These are phyloP conservation scores for Drosophila anomelani DNA, from an alignment of 2,888 invertebrate species.

Conservation along the genomic window DNA sequence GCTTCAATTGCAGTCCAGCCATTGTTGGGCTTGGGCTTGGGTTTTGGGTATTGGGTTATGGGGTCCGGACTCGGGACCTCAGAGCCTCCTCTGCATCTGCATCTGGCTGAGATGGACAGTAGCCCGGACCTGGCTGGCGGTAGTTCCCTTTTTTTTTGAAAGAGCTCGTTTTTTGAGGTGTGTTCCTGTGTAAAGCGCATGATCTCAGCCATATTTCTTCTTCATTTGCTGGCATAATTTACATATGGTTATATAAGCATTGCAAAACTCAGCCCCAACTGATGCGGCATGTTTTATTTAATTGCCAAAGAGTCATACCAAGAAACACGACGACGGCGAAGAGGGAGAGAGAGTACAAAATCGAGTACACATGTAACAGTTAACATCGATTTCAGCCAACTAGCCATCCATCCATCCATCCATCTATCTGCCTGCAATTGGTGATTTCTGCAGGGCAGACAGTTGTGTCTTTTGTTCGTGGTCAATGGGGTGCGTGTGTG, in stretches of 20 bases:
- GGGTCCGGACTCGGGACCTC: constrained; percentile 12
- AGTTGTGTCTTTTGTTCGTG: constrained; percentile 35
- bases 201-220: constrained; percentile 69
- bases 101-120: constrained; percentile 45
- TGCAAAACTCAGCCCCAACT: constrained; percentile 53
- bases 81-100: constrained; percentile 32
- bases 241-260: constrained; percentile 76
- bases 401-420: constrained; percentile 19
- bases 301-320: constrained; percentile 62
- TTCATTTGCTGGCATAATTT: constrained; percentile 76
- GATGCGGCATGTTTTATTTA: constrained; percentile 75
- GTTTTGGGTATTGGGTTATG: constrained; percentile 55
- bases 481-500: constrained; percentile 43
- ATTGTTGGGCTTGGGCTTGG: constrained; percentile 39
- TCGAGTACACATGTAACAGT: constrained; percentile 59
- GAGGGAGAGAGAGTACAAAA: constrained; percentile 56
- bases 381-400: constrained; percentile 49
- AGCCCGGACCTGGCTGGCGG: constrained; percentile 50
- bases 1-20: constrained; percentile 72
- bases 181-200: constrained; percentile 62
- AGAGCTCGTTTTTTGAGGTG: constrained; percentile 62
- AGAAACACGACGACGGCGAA: constrained; percentile 31
- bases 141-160: constrained; percentile 36
- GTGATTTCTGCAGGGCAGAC: constrained; percentile 36
- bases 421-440: constrained; percentile 29